A percentile compares a stretch with the other conserved stretches of the same genome.
Conservation (phyloP, 2,797 vertebrate genomes). For the Serranus cabrilla region DNA sequence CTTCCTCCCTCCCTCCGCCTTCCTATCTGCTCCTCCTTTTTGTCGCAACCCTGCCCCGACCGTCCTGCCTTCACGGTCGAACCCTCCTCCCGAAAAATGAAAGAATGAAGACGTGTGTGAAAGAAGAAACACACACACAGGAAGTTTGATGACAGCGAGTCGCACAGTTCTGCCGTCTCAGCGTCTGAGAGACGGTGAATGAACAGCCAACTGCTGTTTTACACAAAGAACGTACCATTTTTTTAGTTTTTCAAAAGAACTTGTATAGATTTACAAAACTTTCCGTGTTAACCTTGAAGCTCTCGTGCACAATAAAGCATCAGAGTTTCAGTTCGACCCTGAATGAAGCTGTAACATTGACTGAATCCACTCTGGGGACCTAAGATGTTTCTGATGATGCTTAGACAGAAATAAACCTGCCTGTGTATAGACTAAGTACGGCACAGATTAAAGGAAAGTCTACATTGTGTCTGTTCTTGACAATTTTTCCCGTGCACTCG, state of each 20-base stretch:
- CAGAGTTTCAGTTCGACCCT: conserved; percentile 14
- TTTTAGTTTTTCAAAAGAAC: not conserved
- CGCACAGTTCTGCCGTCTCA: conserved; percentile 19
- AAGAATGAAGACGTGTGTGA: conserved; percentile 22
- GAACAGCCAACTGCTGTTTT: not conserved
- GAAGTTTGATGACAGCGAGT: conserved; percentile 37
- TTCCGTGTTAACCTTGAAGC: conserved; percentile 20
- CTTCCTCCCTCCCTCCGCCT: not conserved
- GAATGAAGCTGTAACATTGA: conserved; percentile 19
- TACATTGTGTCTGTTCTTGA: conserved; percentile 19
- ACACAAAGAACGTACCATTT: not conserved
- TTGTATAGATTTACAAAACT: conserved; percentile 2
- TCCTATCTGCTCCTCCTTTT: conserved; percentile 23
- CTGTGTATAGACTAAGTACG: conserved; percentile 14
- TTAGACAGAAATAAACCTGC: conserved; percentile 37
- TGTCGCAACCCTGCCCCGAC: conserved; percentile 17
- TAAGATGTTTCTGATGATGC: conserved; percentile 29
- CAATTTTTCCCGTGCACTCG: conserved; percentile 31
- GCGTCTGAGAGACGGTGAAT: conserved; percentile 12
- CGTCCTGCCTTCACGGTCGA: not conserved
- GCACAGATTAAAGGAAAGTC: conserved; percentile 19
- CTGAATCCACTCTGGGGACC: conserved; percentile 18
- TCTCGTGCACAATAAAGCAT: not conserved
- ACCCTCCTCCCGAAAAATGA: conserved; percentile 9
- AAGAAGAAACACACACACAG: conserved; percentile 29